phyloP scores from a whole-genome alignment of 1,140 invertebrate genomes.

The Ips typographus region DNA sequence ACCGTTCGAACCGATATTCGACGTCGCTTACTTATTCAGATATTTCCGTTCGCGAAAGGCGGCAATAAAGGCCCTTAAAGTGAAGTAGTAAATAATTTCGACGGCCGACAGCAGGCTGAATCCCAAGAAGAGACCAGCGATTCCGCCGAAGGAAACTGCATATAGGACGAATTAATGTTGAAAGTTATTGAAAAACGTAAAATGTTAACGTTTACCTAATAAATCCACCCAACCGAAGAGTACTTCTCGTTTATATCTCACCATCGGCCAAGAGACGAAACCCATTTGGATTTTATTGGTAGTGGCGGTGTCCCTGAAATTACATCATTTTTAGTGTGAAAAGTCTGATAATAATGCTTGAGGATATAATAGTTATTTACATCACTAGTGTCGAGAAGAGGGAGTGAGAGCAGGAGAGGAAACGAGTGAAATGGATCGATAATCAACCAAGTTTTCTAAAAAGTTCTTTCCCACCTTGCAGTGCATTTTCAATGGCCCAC shows the following conservation, averaged over 20 bases:
- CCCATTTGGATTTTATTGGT: conserved; percentile 54
- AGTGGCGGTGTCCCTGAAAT: conserved; percentile 10
- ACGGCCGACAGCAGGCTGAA: conserved; percentile 72
- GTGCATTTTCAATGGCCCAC: too few relatives aligned
- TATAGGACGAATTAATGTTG: background rate
- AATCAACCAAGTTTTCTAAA: too few relatives aligned
- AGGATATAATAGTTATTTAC: too few relatives aligned
- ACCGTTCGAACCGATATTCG: background rate
- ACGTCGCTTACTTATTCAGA: conserved; percentile 33
- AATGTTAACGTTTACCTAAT: conserved; percentile 53
- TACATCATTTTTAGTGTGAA: background rate
- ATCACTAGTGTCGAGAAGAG: too few relatives aligned
- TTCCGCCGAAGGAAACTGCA: conserved; percentile 70
- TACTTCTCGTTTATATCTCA: conserved; percentile 72
- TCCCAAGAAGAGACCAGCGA: conserved; percentile 73
- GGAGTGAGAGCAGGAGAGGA: too few relatives aligned
- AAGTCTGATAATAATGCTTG: too few relatives aligned
- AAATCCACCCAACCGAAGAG: conserved; percentile 78
- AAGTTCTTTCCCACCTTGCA: too few relatives aligned
- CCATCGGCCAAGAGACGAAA: conserved; percentile 72
- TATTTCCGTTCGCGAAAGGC: conserved; percentile 50
- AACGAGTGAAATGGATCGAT: too few relatives aligned
- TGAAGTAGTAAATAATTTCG: conserved; percentile 74
- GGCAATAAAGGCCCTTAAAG: conserved; percentile 66
- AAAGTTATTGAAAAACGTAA: conserved; percentile 18